Conservation (phyloP, 2,888 invertebrate species). For the Magallana nippona region DNA sequence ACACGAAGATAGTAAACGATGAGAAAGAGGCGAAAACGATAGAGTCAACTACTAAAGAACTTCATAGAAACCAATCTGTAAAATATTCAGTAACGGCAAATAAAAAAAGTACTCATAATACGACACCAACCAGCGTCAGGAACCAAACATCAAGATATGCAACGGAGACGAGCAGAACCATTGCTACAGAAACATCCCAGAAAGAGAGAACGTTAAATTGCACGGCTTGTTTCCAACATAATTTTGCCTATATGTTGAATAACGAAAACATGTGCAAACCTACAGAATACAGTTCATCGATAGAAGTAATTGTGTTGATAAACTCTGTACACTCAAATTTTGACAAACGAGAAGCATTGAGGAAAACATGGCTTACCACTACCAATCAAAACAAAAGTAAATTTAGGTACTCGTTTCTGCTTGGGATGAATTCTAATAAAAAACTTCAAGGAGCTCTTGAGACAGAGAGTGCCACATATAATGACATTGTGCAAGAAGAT, state of each 20-base stretch:
- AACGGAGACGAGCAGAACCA: background rate
- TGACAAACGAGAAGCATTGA: constrained; percentile 44
- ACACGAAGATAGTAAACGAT: too few species aligned
- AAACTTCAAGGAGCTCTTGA: constrained; percentile 32
- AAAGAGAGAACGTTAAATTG: constrained; percentile 34
- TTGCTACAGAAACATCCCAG: background rate
- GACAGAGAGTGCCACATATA: constrained; percentile 46
- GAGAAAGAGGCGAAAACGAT: too few species aligned
- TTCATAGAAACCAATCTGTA: too few species aligned
- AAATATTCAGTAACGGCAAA: too few species aligned
- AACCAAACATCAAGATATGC: background rate
- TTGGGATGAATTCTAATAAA: constrained; percentile 45
- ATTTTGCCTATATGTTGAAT: constrained; percentile 47
- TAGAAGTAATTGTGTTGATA: constrained; percentile 44
- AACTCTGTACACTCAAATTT: constrained; percentile 39
- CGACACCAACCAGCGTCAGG: too few species aligned
- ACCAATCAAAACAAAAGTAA: constrained; percentile 46
- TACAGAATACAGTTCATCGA: background rate
- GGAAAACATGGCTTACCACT: constrained; percentile 53
- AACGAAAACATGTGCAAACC: constrained; percentile 48
- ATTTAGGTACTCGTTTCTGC: constrained; percentile 52
- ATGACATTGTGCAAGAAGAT: constrained; percentile 53
- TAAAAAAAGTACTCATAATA: too few species aligned
- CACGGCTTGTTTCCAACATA: constrained; percentile 47
- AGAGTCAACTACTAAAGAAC: too few species aligned